These are phyloP conservation scores for Phalera bucephala DNA, from an alignment of 2,888 invertebrate species.

Conservation along the genomic window DNA sequence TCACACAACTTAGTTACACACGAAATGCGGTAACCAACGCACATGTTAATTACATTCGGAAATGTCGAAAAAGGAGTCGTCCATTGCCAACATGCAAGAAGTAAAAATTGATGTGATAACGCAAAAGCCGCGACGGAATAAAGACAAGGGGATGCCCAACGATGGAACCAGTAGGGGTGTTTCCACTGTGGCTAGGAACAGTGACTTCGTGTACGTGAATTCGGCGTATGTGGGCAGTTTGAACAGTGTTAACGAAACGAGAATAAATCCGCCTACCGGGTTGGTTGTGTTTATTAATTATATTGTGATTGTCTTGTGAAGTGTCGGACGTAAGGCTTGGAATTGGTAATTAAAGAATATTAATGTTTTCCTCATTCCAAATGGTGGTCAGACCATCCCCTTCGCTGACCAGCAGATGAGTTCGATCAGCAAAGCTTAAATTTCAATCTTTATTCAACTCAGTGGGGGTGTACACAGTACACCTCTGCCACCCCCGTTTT, in stretches of 20 bases:
- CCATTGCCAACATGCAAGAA: constrained; percentile 2
- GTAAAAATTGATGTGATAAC: constrained; percentile 11
- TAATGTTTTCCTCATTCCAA: too few species aligned
- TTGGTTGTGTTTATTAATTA: constrained; percentile 17
- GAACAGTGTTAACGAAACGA: constrained; percentile 39
- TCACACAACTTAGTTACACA: constrained; percentile 19
- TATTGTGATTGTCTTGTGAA: background rate
- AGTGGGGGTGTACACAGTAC: too few species aligned
- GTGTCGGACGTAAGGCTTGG: too few species aligned
- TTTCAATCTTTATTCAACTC: too few species aligned
- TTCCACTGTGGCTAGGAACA: constrained; percentile 23
- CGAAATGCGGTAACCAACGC: constrained; percentile 15
- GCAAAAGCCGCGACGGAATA: constrained; percentile 9
- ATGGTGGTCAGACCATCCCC: too few species aligned
- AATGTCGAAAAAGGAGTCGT: constrained; percentile 16
- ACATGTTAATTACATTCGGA: constrained; percentile 7
- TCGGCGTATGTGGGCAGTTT: constrained; percentile 59
- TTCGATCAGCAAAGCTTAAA: too few species aligned
- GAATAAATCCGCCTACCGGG: constrained; percentile 46
- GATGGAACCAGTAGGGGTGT: constrained; percentile 21
- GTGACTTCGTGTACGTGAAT: constrained; percentile 64
- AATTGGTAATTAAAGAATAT: too few species aligned
- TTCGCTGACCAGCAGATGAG: too few species aligned
- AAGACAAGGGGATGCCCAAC: constrained; percentile 2
- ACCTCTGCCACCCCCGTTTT: too few species aligned